Base-by-base conservation (phyloP, 2,797 vertebrate species). In the Syngnathus acus region DNA sequence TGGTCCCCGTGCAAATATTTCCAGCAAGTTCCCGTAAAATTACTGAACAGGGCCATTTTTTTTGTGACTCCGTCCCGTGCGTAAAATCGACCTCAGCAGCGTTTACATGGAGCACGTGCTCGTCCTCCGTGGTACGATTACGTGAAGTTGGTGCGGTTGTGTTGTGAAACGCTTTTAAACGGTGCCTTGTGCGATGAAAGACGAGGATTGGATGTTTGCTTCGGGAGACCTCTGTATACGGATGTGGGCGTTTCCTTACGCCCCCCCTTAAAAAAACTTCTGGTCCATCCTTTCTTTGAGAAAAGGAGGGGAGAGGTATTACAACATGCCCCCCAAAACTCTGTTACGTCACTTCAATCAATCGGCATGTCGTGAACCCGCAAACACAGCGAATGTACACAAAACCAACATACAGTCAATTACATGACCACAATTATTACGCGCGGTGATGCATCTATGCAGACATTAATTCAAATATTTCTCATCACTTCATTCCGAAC, bases 21-120 rank as follows among this genome's bases (percentile, higher is more conserved):
- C 79, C 71, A 69, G 16, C 71, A 79, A 16, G 71, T 42, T 6
- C 62, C 61, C 23, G 85, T 54, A 8, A 91, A 72, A 21, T 83
- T 76, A 37, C 72, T 86, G 72, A 89, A 66, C 59, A 89, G 68
- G 68, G 92, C 87, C 93, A 95, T 94, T 10, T 1, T 10, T 1
- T 75, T 60, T 10, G 32, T 13, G 11, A 38, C 11, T 16, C 38
- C 5, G 51, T 54, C 26, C 48, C 8, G 37, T 48, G 32, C 32
- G 42, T 43, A 26, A 39, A 23, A 10, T 40, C 50, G 0, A 62
- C 16, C n/a, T 37, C 51, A 16, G 42, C 47, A 61, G 68, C 21
- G 65, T 74, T 6, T 37, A 1, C 50, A 38, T 40, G 8, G 8
- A 14, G 71, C 71, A 79, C 68, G 72, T 77, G 78, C 6, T 11